Evolutionary conservation across 2,888 invertebrate species (phyloP).

Genomic region (Cataglyphis cursor): DNA sequence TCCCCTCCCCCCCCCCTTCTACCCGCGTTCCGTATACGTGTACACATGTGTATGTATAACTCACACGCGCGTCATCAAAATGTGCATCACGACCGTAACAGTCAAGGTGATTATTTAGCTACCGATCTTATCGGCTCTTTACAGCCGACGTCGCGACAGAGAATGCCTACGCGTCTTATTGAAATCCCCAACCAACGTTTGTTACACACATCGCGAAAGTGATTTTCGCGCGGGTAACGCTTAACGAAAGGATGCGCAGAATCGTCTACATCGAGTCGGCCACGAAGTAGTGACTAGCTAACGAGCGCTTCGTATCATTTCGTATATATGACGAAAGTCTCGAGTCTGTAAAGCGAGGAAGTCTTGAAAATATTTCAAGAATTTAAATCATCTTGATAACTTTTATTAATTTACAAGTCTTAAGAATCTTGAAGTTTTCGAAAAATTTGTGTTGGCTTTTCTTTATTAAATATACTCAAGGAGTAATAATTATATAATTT

Average conservation of each 20-base stretch:
- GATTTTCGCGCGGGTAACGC: slow-evolving; percentile 43
- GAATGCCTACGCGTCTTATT: slow-evolving; percentile 57
- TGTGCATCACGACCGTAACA: slow-evolving; percentile 76
- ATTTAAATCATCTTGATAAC: not conserved
- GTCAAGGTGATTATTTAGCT: slow-evolving; percentile 75
- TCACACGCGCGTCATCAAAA: slow-evolving; percentile 56
- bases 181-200: slow-evolving; percentile 50
- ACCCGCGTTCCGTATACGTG: not conserved
- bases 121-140: slow-evolving; percentile 62
- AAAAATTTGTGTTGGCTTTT: not conserved
- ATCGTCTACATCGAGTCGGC: not conserved
- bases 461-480: not conserved
- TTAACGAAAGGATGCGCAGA: slow-evolving; percentile 12
- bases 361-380: not conserved
- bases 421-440: not conserved
- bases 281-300: not conserved
- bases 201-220: slow-evolving; percentile 27
- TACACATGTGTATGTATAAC: not conserved
- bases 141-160: slow-evolving; percentile 14
- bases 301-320: slow-evolving; percentile 24
- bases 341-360: not conserved
- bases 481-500: not conserved
- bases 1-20: not conserved
- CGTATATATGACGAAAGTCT: not conserved
- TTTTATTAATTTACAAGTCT: not conserved